These are phyloP conservation scores for Melopsittacus undulatus DNA, from an alignment of 2,797 vertebrate genomes.

Conservation along the genomic window DNA sequence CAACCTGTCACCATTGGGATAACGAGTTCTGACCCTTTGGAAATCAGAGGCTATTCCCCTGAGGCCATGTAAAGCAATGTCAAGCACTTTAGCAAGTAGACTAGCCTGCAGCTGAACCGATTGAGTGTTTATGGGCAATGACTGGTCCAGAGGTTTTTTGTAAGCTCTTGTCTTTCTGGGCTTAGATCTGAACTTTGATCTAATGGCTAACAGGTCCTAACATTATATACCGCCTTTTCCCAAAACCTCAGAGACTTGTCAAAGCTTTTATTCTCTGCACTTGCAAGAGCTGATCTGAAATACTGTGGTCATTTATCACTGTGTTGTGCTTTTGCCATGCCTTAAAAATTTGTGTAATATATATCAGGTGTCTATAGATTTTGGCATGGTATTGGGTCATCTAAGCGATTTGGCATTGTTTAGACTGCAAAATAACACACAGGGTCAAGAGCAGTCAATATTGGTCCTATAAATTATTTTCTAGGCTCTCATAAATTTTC, in stretches of 20 bases:
- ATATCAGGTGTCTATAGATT: slow-evolving; percentile 67
- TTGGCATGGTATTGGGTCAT: slow-evolving; percentile 67
- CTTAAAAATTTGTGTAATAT: slow-evolving; percentile 74
- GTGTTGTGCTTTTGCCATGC: slow-evolving; percentile 50
- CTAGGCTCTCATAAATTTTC: slow-evolving; percentile 74
- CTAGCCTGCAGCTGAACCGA: not conserved
- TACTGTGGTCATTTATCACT: slow-evolving; percentile 55
- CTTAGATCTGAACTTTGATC: not conserved
- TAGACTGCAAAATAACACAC: slow-evolving; percentile 72
- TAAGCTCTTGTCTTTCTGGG: not conserved
- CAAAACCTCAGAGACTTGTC: not conserved
- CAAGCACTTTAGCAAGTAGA: not conserved
- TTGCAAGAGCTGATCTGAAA: slow-evolving; percentile 56
- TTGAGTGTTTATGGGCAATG: not conserved
- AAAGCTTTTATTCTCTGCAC: slow-evolving; percentile 6
- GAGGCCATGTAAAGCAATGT: not conserved
- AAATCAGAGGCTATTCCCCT: not conserved
- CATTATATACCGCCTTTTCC: not conserved
- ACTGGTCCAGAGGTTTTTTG: not conserved
- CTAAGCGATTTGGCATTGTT: slow-evolving; percentile 73
- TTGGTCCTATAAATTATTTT: slow-evolving; percentile 72
- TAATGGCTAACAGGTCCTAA: not conserved
- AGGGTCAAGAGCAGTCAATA: slow-evolving; percentile 74
- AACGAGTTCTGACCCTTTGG: not conserved
- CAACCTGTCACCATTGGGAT: not conserved